Evolutionary conservation across 2,888 invertebrate genomes (phyloP).

Genomic region (Plemyria rubiginata): DNA sequence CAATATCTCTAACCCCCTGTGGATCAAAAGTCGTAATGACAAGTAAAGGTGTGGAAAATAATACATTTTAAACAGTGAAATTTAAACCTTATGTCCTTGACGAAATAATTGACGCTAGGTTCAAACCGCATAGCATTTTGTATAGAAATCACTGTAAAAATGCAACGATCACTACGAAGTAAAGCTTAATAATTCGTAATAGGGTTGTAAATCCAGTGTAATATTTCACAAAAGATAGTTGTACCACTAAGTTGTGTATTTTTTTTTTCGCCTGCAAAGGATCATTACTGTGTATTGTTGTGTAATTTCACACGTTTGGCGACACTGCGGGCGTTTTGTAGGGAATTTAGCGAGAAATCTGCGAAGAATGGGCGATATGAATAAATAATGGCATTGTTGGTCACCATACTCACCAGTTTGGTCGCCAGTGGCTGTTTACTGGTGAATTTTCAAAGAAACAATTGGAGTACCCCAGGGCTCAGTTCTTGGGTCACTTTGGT

Average conservation of each 20-base stretch:
- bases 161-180: constrained; percentile 11
- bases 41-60: constrained; percentile 65
- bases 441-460: constrained; percentile 49
- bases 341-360: constrained; percentile 63
- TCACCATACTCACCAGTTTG: constrained; percentile 51
- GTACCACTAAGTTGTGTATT: constrained; percentile 62
- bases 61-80: constrained; percentile 16
- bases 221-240: constrained; percentile 40
- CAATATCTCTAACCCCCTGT: constrained; percentile 66
- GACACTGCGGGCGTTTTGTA: constrained; percentile 76
- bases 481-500: constrained; percentile 25
- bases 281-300: constrained; percentile 80
- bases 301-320: constrained; percentile 81
- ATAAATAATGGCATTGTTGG: constrained; percentile 50
- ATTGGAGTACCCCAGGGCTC: constrained; percentile 41
- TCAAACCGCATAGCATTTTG: constrained; percentile 26
- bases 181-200: constrained; percentile 21
- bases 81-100: constrained; percentile 37
- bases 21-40: constrained; percentile 68
- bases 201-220: constrained; percentile 47
- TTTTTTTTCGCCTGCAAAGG: constrained; percentile 77
- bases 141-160: constrained; percentile 35
- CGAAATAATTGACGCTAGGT: constrained; percentile 23
- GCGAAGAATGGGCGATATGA: constrained; percentile 39
- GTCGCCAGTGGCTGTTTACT: constrained; percentile 55